Conservation (phyloP, 2,113 vertebrate species). For the Oriolus oriolus region DNA sequence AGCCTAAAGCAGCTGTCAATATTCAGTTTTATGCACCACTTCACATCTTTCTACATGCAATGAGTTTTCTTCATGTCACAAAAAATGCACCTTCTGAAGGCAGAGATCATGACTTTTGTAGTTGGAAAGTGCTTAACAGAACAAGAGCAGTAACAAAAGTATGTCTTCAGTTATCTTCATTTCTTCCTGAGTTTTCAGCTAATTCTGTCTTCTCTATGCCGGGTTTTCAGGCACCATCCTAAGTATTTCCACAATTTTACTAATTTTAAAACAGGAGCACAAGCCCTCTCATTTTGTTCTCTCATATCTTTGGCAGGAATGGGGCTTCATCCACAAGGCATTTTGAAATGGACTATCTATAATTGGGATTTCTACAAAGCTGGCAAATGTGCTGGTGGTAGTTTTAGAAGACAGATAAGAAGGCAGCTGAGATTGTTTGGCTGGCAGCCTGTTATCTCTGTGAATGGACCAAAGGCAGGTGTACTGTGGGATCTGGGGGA, state of each 20-base stretch:
- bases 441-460: not conserved
- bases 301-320: not conserved
- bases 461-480: not conserved
- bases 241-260: not conserved
- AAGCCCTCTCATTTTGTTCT: not conserved
- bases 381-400: not conserved
- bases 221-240: not conserved
- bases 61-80: not conserved
- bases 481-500: not conserved
- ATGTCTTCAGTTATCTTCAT: not conserved
- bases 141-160: not conserved
- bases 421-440: not conserved
- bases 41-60: not conserved
- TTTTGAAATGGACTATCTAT: conserved; percentile 18
- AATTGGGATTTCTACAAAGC: conserved; percentile 1
- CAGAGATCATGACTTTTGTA: not conserved
- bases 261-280: not conserved
- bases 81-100: not conserved
- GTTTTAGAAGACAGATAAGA: not conserved
- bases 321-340: not conserved
- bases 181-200: not conserved
- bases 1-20: not conserved
- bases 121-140: not conserved
- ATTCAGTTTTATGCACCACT: not conserved
- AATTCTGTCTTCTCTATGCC: not conserved